Evolutionary conservation across 2,113 vertebrate genomes (phyloP).

Genomic region (Lamprologus ornatipinnis): DNA sequence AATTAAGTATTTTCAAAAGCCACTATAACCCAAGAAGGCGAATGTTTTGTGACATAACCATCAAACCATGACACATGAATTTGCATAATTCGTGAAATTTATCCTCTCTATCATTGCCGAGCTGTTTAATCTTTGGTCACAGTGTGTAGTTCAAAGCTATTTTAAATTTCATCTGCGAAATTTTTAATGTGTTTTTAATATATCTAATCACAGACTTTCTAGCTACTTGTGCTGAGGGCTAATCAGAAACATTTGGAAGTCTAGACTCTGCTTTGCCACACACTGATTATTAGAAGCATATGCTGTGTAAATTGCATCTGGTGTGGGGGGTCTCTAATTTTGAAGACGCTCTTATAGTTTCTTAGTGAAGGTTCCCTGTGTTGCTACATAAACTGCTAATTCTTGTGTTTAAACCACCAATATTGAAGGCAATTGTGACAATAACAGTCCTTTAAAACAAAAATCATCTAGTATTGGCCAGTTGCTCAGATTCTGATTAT

Average conservation of each 20-base stretch:
- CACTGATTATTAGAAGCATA: slow-evolving; percentile 15
- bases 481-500: background rate
- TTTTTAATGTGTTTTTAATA: background rate
- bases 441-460: background rate
- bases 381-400: background rate
- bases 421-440: background rate
- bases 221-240: background rate
- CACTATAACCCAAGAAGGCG: background rate
- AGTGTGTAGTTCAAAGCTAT: slow-evolving; percentile 20
- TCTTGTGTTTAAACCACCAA: background rate
- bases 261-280: background rate
- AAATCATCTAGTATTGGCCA: background rate
- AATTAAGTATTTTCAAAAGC: background rate
- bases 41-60: background rate
- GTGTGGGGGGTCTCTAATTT: background rate
- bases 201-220: background rate
- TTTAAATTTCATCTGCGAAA: background rate
- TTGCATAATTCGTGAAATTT: slow-evolving; percentile 6
- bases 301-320: background rate
- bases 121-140: slow-evolving; percentile 11
- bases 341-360: background rate
- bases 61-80: background rate
- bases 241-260: slow-evolving; percentile 3
- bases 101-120: background rate
- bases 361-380: background rate